Conservation (phyloP, 1,140 invertebrate species). For the Argopecten irradians region DNA sequence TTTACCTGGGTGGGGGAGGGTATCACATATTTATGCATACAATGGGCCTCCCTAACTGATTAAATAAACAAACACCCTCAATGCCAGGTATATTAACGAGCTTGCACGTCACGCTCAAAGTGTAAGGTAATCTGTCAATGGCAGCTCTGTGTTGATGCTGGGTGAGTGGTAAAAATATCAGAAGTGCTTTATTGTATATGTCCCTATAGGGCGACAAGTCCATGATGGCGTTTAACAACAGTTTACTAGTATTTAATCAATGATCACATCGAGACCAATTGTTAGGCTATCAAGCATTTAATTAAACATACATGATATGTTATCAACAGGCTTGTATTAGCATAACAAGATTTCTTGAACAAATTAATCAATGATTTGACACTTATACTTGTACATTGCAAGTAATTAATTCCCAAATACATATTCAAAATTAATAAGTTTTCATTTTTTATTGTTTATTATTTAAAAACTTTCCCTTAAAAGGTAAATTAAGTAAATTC, state of each 20-base stretch:
- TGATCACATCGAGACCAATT: neutral
- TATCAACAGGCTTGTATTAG: neutral
- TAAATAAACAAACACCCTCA: neutral
- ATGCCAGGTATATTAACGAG: constrained; percentile 9
- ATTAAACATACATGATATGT: neutral
- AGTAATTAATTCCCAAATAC: too few relatives aligned
- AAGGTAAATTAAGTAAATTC: too few relatives aligned
- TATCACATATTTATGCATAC: neutral
- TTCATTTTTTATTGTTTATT: too few relatives aligned
- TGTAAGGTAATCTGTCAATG: constrained; percentile 21
- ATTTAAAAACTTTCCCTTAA: too few relatives aligned
- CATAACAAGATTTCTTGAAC: too few relatives aligned
- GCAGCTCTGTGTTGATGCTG: neutral
- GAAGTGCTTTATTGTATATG: neutral
- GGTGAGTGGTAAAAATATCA: constrained; percentile 5
- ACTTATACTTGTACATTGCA: too few relatives aligned
- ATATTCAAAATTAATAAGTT: too few relatives aligned
- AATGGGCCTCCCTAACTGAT: neutral
- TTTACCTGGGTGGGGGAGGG: neutral
- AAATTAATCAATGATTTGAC: too few relatives aligned
- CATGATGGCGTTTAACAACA: neutral
- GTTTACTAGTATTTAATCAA: neutral
- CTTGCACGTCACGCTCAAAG: neutral
- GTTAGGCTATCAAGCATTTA: neutral
- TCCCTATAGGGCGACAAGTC: neutral